Evolutionary conservation across 2,888 invertebrate genomes (phyloP).

Genomic region (Scaptomyza tumidula): DNA sequence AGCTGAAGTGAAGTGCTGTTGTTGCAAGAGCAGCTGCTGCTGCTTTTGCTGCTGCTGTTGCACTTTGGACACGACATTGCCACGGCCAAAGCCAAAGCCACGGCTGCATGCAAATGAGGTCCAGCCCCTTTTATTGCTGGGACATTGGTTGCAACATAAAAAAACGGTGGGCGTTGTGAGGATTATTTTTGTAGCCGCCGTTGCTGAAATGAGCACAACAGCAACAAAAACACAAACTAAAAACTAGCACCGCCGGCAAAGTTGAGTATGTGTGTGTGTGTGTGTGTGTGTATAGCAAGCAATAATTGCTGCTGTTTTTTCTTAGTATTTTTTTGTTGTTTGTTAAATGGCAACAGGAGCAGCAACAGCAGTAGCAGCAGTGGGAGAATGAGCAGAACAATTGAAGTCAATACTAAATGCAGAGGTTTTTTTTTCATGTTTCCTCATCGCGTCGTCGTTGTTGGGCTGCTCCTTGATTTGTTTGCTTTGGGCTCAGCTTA

Average conservation of each 20-base stretch:
- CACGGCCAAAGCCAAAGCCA: conserved; percentile 32
- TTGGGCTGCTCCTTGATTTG: conserved; percentile 74
- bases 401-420: conserved; percentile 75
- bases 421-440: conserved; percentile 40
- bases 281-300: conserved; percentile 46
- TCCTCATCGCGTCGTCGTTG: conserved; percentile 28
- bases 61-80: conserved; percentile 66
- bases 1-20: conserved; percentile 17
- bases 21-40: conserved; percentile 18
- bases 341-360: conserved; percentile 60
- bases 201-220: conserved; percentile 58
- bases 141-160: conserved; percentile 15
- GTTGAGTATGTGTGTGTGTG: conserved; percentile 7
- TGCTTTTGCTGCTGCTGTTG: conserved; percentile 42
- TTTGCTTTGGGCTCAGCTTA: conserved; percentile 60
- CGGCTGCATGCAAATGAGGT: conserved; percentile 70
- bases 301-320: conserved; percentile 68
- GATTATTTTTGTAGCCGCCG: conserved; percentile 69
- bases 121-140: conserved; percentile 36
- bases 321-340: conserved; percentile 22
- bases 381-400: conserved; percentile 55
- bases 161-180: conserved; percentile 49
- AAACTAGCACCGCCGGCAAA: conserved; percentile 44
- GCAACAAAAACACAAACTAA: not conserved
- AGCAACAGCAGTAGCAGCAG: conserved; percentile 28